These are phyloP conservation scores for Paracanthobrama guichenoti DNA, from an alignment of 2,113 vertebrate genomes.

Conservation along the genomic window DNA sequence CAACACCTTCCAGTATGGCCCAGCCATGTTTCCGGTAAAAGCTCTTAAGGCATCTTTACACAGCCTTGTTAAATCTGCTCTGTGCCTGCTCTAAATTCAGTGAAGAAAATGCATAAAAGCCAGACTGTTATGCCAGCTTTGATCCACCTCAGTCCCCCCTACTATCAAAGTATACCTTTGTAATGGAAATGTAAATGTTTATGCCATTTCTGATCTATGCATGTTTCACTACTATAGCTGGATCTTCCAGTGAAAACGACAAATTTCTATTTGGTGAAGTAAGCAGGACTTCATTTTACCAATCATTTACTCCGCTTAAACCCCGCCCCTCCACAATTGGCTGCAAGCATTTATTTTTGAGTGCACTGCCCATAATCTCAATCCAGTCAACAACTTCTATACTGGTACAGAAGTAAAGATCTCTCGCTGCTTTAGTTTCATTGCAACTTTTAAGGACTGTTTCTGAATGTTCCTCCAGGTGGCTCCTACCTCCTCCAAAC, in stretches of 20 bases:
- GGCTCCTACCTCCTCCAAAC: conserved; percentile 97
- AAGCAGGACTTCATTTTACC: too few relatives aligned
- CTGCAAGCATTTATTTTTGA: too few relatives aligned
- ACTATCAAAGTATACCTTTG: background rate
- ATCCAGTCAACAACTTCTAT: too few relatives aligned
- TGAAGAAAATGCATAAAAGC: background rate
- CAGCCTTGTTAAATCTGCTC: background rate
- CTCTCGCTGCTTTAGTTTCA: background rate
- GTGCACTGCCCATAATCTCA: too few relatives aligned
- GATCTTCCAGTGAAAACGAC: too few relatives aligned
- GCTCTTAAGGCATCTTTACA: background rate
- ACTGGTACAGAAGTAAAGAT: too few relatives aligned
- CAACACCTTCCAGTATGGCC: conserved; percentile 97
- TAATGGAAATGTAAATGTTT: background rate
- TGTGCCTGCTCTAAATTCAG: background rate
- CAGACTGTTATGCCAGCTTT: background rate
- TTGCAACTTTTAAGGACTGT: background rate
- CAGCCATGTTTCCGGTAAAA: conserved; percentile 97
- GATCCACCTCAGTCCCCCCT: background rate
- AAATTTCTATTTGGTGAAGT: too few relatives aligned
- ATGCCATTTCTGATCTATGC: too few relatives aligned
- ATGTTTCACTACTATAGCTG: too few relatives aligned
- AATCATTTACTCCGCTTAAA: too few relatives aligned
- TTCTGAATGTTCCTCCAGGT: conserved; percentile 73
- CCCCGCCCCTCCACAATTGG: too few relatives aligned